Evolutionary conservation across 1,140 invertebrate species (phyloP).

Genomic region (Bombus difficillimus): DNA sequence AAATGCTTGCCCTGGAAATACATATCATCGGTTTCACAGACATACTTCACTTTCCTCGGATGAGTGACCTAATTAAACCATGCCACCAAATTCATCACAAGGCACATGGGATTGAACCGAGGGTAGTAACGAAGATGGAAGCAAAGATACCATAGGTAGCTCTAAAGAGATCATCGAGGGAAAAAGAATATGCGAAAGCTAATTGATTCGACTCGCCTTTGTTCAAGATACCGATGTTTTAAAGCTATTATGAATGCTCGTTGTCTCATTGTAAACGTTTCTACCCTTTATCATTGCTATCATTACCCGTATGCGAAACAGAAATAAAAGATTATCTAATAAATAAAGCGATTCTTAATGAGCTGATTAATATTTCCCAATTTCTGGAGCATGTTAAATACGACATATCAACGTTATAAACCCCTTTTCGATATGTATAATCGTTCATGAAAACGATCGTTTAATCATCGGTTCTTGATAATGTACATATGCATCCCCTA

Average conservation of each 20-base stretch:
- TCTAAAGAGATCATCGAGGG: neutral
- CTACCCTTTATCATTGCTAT: neutral
- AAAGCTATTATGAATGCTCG: neutral
- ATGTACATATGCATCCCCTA: constrained; percentile 19
- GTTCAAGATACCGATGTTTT: neutral
- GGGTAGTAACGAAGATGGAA: neutral
- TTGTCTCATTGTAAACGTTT: neutral
- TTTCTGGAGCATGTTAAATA: constrained; percentile 20
- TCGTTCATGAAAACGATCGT: constrained; percentile 19
- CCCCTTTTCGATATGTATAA: neutral
- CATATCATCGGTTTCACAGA: constrained; percentile 18
- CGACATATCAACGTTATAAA: neutral
- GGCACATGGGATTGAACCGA: neutral
- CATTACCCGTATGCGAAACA: neutral
- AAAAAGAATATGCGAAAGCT: neutral
- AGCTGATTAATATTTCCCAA: constrained; percentile 1
- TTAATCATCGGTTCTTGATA: constrained; percentile 44
- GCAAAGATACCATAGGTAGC: neutral
- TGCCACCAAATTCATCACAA: constrained; percentile 20
- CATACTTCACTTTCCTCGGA: constrained; percentile 31
- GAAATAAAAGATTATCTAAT: neutral
- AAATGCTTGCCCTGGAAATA: constrained; percentile 38
- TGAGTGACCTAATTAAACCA: constrained; percentile 39
- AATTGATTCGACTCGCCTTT: neutral
- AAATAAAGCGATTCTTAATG: neutral